Conservation (phyloP, 2,797 vertebrate species). For the Sebastes trivittatus region DNA sequence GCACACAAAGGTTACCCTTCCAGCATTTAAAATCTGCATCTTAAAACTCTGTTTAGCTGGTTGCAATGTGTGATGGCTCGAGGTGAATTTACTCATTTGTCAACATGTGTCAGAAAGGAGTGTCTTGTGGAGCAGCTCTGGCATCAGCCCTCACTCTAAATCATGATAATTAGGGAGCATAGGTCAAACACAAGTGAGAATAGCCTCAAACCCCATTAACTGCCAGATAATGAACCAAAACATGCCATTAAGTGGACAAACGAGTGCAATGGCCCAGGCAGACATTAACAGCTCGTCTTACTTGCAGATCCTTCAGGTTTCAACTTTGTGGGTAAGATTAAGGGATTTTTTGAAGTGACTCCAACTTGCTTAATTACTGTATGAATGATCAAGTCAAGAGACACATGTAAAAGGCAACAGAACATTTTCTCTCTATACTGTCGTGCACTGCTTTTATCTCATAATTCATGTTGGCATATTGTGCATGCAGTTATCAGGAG, state of each 20-base stretch:
- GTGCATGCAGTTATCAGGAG: slow-evolving; percentile 7
- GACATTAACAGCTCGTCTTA: slow-evolving; percentile 22
- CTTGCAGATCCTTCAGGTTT: slow-evolving; percentile 24
- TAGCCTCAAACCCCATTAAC: slow-evolving; percentile 41
- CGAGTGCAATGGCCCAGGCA: slow-evolving; percentile 46
- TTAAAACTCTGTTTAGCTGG: background rate
- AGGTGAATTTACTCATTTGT: slow-evolving; percentile 37
- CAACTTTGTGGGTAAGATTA: slow-evolving; percentile 8
- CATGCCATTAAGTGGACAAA: slow-evolving; percentile 60
- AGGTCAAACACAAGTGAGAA: slow-evolving; percentile 46
- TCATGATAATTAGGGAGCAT: slow-evolving; percentile 40
- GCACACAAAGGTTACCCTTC: background rate
- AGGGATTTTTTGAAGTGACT: background rate
- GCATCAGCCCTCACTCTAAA: slow-evolving; percentile 17
- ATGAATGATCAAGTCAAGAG: background rate
- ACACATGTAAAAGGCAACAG: background rate
- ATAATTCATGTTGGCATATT: background rate
- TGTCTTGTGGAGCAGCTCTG: slow-evolving; percentile 27
- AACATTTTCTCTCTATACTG: background rate
- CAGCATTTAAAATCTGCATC: background rate
- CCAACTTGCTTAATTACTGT: background rate
- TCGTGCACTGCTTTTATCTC: background rate
- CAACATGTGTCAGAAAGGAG: slow-evolving; percentile 7
- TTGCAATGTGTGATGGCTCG: background rate
- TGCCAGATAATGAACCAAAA: slow-evolving; percentile 57